phyloP scores from a whole-genome alignment of 2,113 vertebrate species.

The Epinephelus lanceolatus region DNA sequence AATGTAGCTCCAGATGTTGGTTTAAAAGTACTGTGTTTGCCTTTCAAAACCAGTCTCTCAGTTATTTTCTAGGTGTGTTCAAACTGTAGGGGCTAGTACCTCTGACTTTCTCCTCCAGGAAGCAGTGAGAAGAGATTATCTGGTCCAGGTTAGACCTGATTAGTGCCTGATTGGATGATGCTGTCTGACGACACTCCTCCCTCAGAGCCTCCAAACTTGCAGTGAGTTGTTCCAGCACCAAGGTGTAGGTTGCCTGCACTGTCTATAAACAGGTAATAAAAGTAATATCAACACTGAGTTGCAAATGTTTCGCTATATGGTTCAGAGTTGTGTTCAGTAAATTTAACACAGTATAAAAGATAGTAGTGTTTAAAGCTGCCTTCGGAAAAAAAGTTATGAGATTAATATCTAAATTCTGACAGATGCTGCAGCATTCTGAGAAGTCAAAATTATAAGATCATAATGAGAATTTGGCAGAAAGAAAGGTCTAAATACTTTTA shows the following conservation, averaged over 20 bases:
- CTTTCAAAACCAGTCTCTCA: not conserved
- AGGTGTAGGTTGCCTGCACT: slow-evolving; percentile 86
- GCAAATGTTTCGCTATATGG: not conserved
- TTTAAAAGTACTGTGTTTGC: not conserved
- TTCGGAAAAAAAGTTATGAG: not conserved
- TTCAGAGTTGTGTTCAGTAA: not conserved
- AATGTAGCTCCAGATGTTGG: not conserved
- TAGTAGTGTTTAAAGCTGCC: not conserved
- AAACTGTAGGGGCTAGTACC: slow-evolving; percentile 75
- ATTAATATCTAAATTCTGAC: not conserved
- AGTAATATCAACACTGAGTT: not conserved
- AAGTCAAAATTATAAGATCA: not conserved
- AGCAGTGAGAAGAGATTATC: slow-evolving; percentile 90
- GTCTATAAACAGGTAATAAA: slow-evolving; percentile 76
- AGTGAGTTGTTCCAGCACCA: slow-evolving; percentile 88
- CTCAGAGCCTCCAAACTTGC: slow-evolving; percentile 85
- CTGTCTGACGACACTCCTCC: slow-evolving; percentile 86
- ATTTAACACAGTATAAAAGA: not conserved
- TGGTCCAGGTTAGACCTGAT: slow-evolving; percentile 94
- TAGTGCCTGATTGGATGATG: slow-evolving; percentile 86
- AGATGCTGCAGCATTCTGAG: not conserved
- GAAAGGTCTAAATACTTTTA: not conserved
- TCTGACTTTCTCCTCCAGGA: slow-evolving; percentile 91
- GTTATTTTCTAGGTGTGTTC: not conserved
- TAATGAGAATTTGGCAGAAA: not conserved